These are phyloP conservation scores for Sardina pilchardus DNA, from an alignment of 2,113 vertebrate genomes.

Conservation along the genomic window DNA sequence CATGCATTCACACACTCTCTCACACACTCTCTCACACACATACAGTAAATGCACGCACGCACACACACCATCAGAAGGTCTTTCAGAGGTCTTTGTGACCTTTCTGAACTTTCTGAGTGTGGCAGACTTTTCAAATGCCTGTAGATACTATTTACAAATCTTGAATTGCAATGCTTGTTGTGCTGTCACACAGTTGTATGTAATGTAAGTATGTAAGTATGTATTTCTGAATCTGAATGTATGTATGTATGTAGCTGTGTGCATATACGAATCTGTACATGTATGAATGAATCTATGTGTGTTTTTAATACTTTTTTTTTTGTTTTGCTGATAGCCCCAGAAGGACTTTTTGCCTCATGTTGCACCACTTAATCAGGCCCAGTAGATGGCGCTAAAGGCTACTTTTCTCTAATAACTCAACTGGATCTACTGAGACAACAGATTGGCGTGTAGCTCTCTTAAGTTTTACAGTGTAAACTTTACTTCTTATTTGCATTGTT, in stretches of 20 bases:
- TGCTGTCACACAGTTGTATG: neutral
- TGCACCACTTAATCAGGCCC: neutral
- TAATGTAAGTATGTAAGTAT: neutral
- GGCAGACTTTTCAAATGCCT: neutral
- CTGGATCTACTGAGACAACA: neutral
- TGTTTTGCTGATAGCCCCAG: neutral
- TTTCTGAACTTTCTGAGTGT: neutral
- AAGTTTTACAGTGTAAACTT: neutral
- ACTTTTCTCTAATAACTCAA: neutral
- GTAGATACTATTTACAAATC: neutral
- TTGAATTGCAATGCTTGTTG: neutral
- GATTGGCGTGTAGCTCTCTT: neutral
- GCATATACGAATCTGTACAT: neutral
- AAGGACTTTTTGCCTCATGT: neutral
- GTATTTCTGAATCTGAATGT: neutral
- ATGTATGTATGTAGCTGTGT: neutral
- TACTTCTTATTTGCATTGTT: neutral
- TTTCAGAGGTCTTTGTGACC: neutral
- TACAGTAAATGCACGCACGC: slow-evolving; percentile 29
- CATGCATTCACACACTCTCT: neutral
- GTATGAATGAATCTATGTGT: neutral
- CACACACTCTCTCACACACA: neutral
- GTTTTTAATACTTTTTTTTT: neutral
- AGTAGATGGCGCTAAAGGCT: neutral
- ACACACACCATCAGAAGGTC: slow-evolving; percentile 21